These are phyloP conservation scores for Atractosteus spatula DNA, from an alignment of 2,113 vertebrate genomes.

Conservation along the genomic window DNA sequence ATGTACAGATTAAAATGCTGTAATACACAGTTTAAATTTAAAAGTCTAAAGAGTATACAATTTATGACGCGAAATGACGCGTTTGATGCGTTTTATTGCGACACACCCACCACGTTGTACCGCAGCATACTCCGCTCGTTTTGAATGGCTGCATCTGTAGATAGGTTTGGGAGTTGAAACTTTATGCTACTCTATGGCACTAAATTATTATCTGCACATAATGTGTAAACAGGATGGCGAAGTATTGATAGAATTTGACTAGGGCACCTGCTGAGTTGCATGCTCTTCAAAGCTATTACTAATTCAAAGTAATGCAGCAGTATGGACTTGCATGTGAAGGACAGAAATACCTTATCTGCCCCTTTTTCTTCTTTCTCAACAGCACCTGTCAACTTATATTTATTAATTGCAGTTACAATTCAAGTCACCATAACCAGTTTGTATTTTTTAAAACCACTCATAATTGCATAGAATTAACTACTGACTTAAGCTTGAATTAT, in stretches of 20 bases:
- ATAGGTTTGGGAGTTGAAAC: no score
- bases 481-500: conserved; percentile 53
- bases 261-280: not conserved
- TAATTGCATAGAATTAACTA: conserved; percentile 21
- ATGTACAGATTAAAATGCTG: no score
- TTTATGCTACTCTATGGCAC: no score
- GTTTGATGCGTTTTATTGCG: no score
- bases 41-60: no score
- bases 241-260: not conserved
- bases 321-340: not conserved
- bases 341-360: not conserved
- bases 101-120: no score
- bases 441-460: not conserved
- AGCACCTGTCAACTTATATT: not conserved
- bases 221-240: not conserved
- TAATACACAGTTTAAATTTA: no score
- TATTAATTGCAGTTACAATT: not conserved
- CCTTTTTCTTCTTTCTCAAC: not conserved
- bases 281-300: not conserved
- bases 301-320: not conserved
- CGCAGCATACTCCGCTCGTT: no score
- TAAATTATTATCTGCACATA: no score
- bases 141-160: no score
- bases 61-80: no score
- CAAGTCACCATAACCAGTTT: conserved; percentile 3